phyloP scores from a whole-genome alignment of 2,113 vertebrate species.

The Saccopteryx leptura region DNA sequence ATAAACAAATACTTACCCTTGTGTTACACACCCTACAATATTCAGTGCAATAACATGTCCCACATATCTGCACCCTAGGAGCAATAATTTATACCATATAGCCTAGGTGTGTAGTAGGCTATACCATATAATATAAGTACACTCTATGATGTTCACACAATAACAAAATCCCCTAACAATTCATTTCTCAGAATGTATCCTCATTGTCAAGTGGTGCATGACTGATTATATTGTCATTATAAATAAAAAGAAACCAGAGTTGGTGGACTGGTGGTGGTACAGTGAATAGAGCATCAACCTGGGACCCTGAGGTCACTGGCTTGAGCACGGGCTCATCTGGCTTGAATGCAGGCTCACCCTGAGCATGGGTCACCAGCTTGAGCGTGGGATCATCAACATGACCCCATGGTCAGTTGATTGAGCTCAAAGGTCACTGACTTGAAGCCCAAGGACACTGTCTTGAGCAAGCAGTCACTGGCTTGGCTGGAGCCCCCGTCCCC shows the following conservation, averaged over 20 bases:
- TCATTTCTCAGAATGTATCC: neutral
- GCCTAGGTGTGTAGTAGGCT: neutral
- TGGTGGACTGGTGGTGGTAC: too few relatives aligned
- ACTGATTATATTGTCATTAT: neutral
- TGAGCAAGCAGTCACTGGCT: too few relatives aligned
- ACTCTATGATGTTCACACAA: neutral
- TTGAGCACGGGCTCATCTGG: too few relatives aligned
- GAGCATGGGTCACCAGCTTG: too few relatives aligned
- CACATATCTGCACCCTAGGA: neutral
- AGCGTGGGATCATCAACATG: too few relatives aligned
- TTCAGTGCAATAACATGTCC: neutral
- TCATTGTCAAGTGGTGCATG: neutral
- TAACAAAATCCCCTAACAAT: neutral
- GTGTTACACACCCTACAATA: neutral
- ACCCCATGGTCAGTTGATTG: too few relatives aligned
- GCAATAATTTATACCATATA: neutral
- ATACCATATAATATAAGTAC: neutral
- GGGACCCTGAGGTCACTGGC: too few relatives aligned
- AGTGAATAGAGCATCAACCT: too few relatives aligned
- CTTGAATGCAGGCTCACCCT: too few relatives aligned
- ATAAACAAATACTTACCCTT: neutral
- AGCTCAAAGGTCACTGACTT: too few relatives aligned
- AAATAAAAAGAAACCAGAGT: neutral
- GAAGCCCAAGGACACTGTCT: too few relatives aligned
- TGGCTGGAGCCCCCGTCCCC: too few relatives aligned